phyloP scores from a whole-genome alignment of 2,888 invertebrate species.

The Amblyteles armatorius region DNA sequence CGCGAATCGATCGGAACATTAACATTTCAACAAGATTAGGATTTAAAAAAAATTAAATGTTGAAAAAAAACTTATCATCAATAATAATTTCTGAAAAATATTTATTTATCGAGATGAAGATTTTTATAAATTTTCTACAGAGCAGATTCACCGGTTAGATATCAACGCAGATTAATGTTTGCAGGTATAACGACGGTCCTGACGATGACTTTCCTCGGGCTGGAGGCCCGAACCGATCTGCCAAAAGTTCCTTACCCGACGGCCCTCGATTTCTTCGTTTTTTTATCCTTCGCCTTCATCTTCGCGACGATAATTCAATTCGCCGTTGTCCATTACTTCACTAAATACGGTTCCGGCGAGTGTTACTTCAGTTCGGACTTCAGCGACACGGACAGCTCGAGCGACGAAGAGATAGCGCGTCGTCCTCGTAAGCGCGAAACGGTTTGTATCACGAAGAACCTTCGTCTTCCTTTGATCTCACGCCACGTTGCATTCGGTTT shows the following conservation, averaged over 20 bases:
- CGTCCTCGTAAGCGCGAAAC: slow-evolving; percentile 70
- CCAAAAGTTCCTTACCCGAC: slow-evolving; percentile 95
- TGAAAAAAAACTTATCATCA: not conserved
- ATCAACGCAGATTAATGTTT: slow-evolving; percentile 63
- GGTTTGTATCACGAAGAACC: slow-evolving; percentile 63
- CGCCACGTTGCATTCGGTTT: not conserved
- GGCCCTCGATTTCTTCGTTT: slow-evolving; percentile 94
- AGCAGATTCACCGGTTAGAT: not conserved
- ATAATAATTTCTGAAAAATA: not conserved
- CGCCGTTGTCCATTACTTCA: slow-evolving; percentile 94
- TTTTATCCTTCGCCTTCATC: slow-evolving; percentile 92
- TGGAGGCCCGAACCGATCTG: slow-evolving; percentile 92
- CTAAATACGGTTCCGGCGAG: slow-evolving; percentile 93
- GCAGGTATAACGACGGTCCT: slow-evolving; percentile 93
- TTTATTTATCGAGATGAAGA: not conserved
- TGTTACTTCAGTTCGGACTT: slow-evolving; percentile 90
- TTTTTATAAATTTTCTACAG: not conserved
- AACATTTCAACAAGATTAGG: too few species aligned
- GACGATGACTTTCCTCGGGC: slow-evolving; percentile 93
- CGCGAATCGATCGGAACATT: too few species aligned
- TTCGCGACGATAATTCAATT: slow-evolving; percentile 94
- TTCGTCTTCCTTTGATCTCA: not conserved
- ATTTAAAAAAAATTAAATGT: too few species aligned
- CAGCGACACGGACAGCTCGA: slow-evolving; percentile 87
- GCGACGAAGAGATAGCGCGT: slow-evolving; percentile 83